Evolutionary conservation across 2,797 vertebrate genomes (phyloP), one percentile per base, ranked within the genome.

Genomic region (Squalus acanthias): DNA sequence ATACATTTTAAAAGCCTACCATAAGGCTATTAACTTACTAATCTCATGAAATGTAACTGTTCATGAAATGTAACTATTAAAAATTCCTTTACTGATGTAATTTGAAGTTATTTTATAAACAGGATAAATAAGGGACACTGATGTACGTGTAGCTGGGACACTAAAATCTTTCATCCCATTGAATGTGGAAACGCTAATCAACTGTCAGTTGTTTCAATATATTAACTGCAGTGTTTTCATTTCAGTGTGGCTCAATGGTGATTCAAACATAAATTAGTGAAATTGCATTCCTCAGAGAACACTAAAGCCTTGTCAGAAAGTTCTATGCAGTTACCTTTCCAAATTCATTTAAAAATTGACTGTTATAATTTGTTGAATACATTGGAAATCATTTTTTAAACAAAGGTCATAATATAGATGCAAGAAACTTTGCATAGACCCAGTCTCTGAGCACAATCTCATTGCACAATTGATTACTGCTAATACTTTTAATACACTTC

Each of bases 1-100:
- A 46, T 46, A 33, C 13, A 17, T 91, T 93, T 63, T 9, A 24
- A 65, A n/a, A 69, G 17, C 33, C 20, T 17, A 12, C 8, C 7
- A 46, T 8, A 46, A 69, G 22, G 15, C 15, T 65, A 65, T 93
- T 39, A 39, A 33, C 17, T 65, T n/a, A 65, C 60, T 67, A 93
- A 93, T 46, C 15, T 92, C 89, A 67, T 67, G 63, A 92, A 65
- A 92, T n/a, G 60, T 92, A 92, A 92, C 89, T 69, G 69, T 57
- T 92, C 89, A 67, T 67, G 63, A 92, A 65, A 92, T n/a, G 60
- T 92, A 92, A 92, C 89, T 69, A 69, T 46, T 67, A 65, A 67
- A 93, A 93, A 69, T 65, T 69, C 91, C 65, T 69, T 69, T 69
- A 93, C 39, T 24, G 91, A 24, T 69, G 20, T 33, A 39, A 92